Evolutionary conservation across 2,888 invertebrate species (phyloP), one percentile per base, ranked within the genome.

Genomic region (Lepidonotus clava): DNA sequence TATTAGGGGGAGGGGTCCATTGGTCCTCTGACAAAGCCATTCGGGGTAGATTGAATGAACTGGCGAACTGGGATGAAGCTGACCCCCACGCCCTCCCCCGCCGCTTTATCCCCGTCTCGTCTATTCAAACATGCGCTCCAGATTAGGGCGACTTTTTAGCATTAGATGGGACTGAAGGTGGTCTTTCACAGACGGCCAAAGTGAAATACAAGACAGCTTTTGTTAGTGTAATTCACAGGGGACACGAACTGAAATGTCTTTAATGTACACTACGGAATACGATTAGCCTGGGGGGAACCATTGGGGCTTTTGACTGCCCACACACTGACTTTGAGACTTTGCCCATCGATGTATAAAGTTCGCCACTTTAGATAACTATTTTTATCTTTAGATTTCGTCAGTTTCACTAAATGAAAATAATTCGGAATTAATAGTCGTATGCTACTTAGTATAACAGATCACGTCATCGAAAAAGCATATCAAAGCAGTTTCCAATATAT

Each of bases 21-120:
- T 71, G n/a, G 71, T 5, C 14, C 36, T 8, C 71, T 71, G 71
- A 71, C 71, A 71, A 71, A 71, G 71, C 71, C 71, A 71, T 71
- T 71, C 71, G 38, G 71, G 34, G 36, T 71, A 71, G 71, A 71
- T 71, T 71, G 71, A 71, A 71, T 71, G 71, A 71, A 71, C 71
- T 38, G 21, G 8, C 21, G 71, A 32, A 24, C 28, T 11, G 61
- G 28, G 61, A 24, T 32, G 21, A 24, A 14, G 61, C 61, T 61
- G 61, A 61, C 61, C 61, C 61, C 28, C 61, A 24, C n/a, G 24
- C 61, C 11, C 24, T 32, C 71, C 71, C 71, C 71, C n/a, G 71
- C n/a, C n/a, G 71, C 24, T 71, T 71, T 38, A 71, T 71, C 71
- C 71, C 21, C 34, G 36, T 14, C 38, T 1, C 71, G 21, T 18